Base-by-base conservation (phyloP, 2,797 vertebrate genomes). In the Lutjanus campechanus region DNA sequence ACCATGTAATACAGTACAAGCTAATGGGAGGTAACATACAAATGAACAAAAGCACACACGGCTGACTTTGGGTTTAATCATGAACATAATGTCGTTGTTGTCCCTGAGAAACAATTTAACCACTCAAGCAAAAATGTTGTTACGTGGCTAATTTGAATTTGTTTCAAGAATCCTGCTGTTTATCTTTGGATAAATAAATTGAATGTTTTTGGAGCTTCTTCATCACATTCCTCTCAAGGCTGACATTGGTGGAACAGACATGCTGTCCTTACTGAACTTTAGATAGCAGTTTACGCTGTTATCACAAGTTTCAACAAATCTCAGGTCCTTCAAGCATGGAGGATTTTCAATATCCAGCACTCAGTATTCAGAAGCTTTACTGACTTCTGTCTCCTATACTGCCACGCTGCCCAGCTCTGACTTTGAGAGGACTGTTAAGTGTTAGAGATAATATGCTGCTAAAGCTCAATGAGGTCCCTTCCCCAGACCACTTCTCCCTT, bases 331-430 rank as follows among this genome's bases (percentile, higher is more conserved):
- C 61, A 85, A 77, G 74, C 65, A 64, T 59, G 36, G 17, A 44
- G 40, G 63, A 69, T 85, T 85, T 81, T 81, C 29, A 80, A 54
- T 76, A 75, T 62, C 51, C 62, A 68, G 61, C 71, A 59, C 71
- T 84, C 69, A 62, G 79, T 73, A 86, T 86, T 88, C 82, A 75
- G 59, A 68, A 56, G 63, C 54, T 73, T 86, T 77, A 81, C 69
- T 84, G 73, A 77, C 72, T 74, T 78, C 64, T 81, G 44, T 77
- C 69, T 53, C 61, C 44, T 61, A 46, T 20, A 41, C 61, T 49
- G 44, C 50, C 58, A 19, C 54, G 69, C 49, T 50, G 67, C 69
- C 44, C 71, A 74, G 65, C 79, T 78, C 79, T 70, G 75, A 85
- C 79, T 82, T 56, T 83, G 73, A 79, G 65, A 77, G 74, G 67